Percentiles rank a stretch among this genome's conserved stretches.
These are phyloP conservation scores for Gymnarchus niloticus DNA, from an alignment of 2,113 vertebrate species.

Conservation along the genomic window DNA sequence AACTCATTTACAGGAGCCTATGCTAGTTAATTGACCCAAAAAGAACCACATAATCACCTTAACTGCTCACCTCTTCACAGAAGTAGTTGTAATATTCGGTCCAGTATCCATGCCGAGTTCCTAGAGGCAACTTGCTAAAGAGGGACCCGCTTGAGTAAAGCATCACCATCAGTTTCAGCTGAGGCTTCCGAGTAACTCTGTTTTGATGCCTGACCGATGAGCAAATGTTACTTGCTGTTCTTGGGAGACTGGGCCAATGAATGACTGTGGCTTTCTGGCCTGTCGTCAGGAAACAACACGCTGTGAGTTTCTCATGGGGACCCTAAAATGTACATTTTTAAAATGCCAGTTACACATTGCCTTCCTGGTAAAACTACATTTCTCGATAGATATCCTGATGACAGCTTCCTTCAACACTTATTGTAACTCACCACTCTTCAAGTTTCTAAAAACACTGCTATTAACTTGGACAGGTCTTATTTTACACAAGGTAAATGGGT, in stretches of 20 bases:
- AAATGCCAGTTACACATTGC: neutral
- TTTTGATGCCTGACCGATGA: neutral
- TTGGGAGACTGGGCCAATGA: neutral
- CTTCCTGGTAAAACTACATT: too few relatives aligned
- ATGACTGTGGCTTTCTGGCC: neutral
- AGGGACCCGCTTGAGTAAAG: neutral
- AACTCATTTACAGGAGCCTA: neutral
- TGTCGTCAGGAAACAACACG: neutral
- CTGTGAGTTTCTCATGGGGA: neutral
- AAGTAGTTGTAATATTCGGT: slow-evolving; percentile 8
- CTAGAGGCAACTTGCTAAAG: neutral
- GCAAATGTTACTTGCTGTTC: neutral
- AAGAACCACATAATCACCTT: slow-evolving; percentile 4
- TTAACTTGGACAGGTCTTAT: neutral
- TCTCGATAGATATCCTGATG: neutral
- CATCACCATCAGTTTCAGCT: neutral
- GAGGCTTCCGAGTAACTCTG: neutral
- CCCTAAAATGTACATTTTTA: neutral
- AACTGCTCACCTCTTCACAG: neutral
- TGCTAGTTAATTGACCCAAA: slow-evolving; percentile 14
- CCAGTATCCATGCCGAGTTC: neutral
- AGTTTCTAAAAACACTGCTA: neutral
- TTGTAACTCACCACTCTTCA: neutral
- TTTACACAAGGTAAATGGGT: neutral
- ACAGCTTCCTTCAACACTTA: neutral